Conservation (phyloP, 2,113 vertebrate genomes). For the Pholis gunnellus region DNA sequence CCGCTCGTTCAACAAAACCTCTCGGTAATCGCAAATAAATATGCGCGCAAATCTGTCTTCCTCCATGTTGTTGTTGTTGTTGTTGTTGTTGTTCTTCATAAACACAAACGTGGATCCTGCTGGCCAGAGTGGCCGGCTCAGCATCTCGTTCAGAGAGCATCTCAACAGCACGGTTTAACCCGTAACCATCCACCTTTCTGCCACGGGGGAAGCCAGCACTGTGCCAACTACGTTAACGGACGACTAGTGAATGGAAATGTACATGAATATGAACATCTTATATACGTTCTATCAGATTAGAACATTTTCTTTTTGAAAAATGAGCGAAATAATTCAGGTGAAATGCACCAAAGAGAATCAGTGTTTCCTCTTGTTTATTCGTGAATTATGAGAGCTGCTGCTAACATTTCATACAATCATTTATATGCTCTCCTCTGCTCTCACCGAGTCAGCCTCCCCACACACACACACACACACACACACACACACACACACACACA, state of each 20-base stretch:
- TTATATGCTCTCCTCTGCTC: no score
- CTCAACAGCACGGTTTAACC: background rate
- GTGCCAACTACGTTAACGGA: background rate
- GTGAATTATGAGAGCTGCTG: no score
- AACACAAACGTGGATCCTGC: no score
- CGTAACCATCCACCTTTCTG: background rate
- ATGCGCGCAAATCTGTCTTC: background rate
- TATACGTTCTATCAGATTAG: background rate
- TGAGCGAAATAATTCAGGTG: background rate
- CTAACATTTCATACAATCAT: no score
- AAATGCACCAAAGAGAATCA: background rate
- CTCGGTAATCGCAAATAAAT: background rate
- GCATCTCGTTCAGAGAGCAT: background rate
- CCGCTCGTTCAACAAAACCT: conserved; percentile 39
- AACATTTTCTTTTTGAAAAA: background rate
- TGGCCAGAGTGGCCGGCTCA: no score
- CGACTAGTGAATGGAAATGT: background rate
- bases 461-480: no score
- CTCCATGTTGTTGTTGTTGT: no score
- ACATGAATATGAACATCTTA: background rate
- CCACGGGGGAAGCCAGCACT: background rate
- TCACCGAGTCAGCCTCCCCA: no score
- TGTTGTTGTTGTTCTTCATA: background rate
- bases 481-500: no score
- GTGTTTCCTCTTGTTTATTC: background rate